Conservation (phyloP, 2,888 invertebrate species). For the Chelonus formosanus region DNA sequence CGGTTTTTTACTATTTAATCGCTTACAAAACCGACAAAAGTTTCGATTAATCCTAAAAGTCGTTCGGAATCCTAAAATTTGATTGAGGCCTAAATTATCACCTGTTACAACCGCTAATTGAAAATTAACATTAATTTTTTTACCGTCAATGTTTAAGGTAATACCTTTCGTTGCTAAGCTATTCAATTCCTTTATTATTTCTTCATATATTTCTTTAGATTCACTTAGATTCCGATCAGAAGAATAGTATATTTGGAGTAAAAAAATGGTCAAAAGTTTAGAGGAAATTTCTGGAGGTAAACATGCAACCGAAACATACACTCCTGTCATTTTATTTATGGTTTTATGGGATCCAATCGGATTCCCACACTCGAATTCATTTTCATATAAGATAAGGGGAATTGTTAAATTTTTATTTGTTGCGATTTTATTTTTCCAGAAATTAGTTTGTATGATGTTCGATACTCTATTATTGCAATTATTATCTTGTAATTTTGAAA, state of each 20-base stretch:
- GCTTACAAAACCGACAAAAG: conserved; percentile 15
- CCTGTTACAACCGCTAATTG: conserved; percentile 20
- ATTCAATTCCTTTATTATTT: conserved; percentile 28
- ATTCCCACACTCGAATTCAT: conserved; percentile 28
- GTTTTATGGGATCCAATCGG: conserved; percentile 31
- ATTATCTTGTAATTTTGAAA: too few species aligned
- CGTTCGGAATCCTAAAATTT: not conserved
- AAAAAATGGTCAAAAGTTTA: conserved; percentile 26
- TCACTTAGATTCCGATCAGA: too few species aligned
- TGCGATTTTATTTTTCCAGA: conserved; percentile 9
- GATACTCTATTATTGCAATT: not conserved
- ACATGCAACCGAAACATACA: conserved; percentile 33
- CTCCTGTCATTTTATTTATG: conserved; percentile 32
- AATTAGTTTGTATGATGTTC: conserved; percentile 19
- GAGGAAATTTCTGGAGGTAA: conserved; percentile 32
- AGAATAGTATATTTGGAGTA: too few species aligned
- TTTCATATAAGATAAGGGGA: conserved; percentile 7
- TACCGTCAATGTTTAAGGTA: not conserved
- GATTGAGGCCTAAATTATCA: conserved; percentile 28
- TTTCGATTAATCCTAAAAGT: conserved; percentile 1
- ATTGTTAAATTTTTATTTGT: not conserved
- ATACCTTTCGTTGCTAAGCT: conserved; percentile 11
- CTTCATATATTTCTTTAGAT: conserved; percentile 4
- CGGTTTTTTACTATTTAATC: not conserved
- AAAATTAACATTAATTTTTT: conserved; percentile 8